Base-by-base conservation (phyloP, 1,140 invertebrate species). In the Cyrtorhinus lividipennis region DNA sequence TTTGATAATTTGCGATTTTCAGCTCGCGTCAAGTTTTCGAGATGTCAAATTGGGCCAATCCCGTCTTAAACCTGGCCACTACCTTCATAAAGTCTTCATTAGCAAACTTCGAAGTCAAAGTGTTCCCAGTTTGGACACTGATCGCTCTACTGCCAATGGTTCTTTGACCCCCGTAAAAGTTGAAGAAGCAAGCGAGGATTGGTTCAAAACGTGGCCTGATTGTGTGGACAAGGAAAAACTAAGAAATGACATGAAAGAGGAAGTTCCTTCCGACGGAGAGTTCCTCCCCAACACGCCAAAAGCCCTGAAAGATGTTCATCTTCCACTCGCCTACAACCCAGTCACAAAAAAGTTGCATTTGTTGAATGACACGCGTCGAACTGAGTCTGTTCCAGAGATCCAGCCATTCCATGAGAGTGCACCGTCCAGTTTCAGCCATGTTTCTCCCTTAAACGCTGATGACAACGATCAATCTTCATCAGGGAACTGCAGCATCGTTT, bases 401-500 rank as follows among this genome's bases (percentile, higher is more conserved):
- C n/a, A n/a, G n/a, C 74, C 75, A 67, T 75, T 74, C 5, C 73
- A 73, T 66, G 76, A 75, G 26, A 78, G 69, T 61, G 68, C 67
- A 25, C 68, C 68, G 23, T 70, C 69, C 56, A 70, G 69, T 66
- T 66, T 70, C 23, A 70, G 69, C 65, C 68, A 70, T 59, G 53
- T 56, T 23, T 70, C 68, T 27, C 68, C 68, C 44, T 67, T 66
- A 38, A 66, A 60, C 26, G 64, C 64, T 64, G 67, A 56, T 44
- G 65, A 67, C 62, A 66, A 56, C 24, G 67, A 65, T 56, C 62
- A 62, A 15, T 24, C 60, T 24, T 64, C 64, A 24, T 57, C 65
- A 26, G 63, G 63, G 24, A 65, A 44, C 30, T 65, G 63, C 26
- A 66, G 64, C 45, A 64, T 66, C 46, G 64, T 65, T 20, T 67